A percentile compares a stretch with the other conserved stretches of the same genome.
Conservation (phyloP, 2,888 invertebrate genomes). For the Stenolophus ochropezus region DNA sequence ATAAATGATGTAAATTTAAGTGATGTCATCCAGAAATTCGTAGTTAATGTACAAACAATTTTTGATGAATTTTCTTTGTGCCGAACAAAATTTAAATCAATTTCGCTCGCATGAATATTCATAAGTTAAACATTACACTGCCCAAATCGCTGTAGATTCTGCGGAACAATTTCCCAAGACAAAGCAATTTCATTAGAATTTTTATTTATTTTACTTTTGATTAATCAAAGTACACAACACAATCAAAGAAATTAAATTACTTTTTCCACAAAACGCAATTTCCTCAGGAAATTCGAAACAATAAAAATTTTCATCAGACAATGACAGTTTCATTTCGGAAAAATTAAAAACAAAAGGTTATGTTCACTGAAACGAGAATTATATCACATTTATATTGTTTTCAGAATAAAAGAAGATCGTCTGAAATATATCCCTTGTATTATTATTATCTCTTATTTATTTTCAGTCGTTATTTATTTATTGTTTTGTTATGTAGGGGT, state of each 20-base stretch:
- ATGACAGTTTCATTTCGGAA: not conserved
- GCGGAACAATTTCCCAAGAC: not conserved
- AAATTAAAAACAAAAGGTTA: not conserved
- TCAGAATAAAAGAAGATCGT: too few species aligned
- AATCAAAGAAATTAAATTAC: conserved; percentile 43
- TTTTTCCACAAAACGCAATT: not conserved
- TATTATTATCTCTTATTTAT: too few species aligned
- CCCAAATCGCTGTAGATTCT: not conserved
- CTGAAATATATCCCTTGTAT: too few species aligned
- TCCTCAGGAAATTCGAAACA: conserved; percentile 2
- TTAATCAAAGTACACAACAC: conserved; percentile 29
- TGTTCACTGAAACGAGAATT: not conserved
- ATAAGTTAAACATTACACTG: conserved; percentile 10
- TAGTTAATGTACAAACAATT: not conserved
- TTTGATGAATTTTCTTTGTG: not conserved
- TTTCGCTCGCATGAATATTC: conserved; percentile 1
- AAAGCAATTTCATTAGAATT: not conserved
- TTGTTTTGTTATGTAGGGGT: too few species aligned
- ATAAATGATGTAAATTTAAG: too few species aligned
- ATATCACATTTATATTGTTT: too few species aligned
- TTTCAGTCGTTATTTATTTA: too few species aligned
- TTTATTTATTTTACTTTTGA: conserved; percentile 1
- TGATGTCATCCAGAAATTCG: too few species aligned
- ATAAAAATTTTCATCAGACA: not conserved
- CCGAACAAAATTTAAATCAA: not conserved